Evolutionary conservation across 2,888 invertebrate genomes (phyloP).

Genomic region (Andrena flavipes): DNA sequence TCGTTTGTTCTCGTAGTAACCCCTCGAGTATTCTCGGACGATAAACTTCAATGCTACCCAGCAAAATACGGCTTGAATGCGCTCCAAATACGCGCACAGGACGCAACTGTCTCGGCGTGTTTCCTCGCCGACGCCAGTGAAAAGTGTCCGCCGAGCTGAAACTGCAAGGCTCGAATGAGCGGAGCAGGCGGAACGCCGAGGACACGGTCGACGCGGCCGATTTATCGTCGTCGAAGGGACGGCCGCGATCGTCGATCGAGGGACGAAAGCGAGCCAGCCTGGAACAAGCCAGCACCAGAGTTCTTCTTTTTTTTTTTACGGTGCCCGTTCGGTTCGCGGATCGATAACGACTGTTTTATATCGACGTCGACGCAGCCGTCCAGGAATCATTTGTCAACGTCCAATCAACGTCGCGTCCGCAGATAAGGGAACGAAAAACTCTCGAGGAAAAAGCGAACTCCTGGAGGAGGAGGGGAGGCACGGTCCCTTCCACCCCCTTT

Average conservation of each 20-base stretch:
- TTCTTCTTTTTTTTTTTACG: slow-evolving; percentile 48
- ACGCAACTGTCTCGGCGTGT: background rate
- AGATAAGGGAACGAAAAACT: slow-evolving; percentile 49
- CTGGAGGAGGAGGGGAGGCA: background rate
- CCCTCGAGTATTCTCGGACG: too few species aligned
- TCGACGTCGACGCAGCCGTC: slow-evolving; percentile 69
- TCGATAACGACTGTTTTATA: slow-evolving; percentile 80
- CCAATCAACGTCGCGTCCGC: slow-evolving; percentile 77
- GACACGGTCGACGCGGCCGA: slow-evolving; percentile 6
- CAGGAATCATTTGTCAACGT: slow-evolving; percentile 81
- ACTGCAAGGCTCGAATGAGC: background rate
- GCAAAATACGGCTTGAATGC: too few species aligned
- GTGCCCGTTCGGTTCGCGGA: slow-evolving; percentile 48
- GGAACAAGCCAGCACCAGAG: slow-evolving; percentile 21
- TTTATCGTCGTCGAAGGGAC: slow-evolving; percentile 6
- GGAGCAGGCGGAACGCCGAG: background rate
- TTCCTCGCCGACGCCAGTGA: slow-evolving; percentile 22
- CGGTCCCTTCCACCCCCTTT: slow-evolving; percentile 17
- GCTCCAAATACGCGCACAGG: too few species aligned
- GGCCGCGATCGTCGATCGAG: slow-evolving; percentile 8
- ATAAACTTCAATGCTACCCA: too few species aligned
- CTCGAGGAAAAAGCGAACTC: slow-evolving; percentile 30
- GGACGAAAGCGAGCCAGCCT: background rate
- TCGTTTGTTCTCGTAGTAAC: too few species aligned
- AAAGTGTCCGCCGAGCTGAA: slow-evolving; percentile 23